phyloP scores from a whole-genome alignment of 1,140 invertebrate species.

The Trichomalopsis sarcophagae region DNA sequence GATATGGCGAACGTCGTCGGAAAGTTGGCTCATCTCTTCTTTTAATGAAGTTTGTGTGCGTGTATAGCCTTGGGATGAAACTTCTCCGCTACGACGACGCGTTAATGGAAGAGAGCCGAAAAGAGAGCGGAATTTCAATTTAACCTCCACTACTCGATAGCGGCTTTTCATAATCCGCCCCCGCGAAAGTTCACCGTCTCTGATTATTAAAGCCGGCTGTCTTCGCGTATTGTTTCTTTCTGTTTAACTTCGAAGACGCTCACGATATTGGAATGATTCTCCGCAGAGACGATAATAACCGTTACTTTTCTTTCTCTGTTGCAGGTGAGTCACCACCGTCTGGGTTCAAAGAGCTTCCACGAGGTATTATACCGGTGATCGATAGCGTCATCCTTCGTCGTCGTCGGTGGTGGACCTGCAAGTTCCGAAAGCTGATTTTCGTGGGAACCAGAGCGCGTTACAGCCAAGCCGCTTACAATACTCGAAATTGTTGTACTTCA shows the following conservation, averaged over 20 bases:
- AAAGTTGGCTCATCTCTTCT: background rate
- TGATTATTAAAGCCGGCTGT: background rate
- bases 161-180: background rate
- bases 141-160: background rate
- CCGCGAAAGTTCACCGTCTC: background rate
- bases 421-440: background rate
- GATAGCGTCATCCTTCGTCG: no score
- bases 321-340: background rate
- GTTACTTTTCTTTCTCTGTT: background rate
- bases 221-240: no score
- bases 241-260: no score
- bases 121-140: constrained; percentile 1
- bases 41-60: background rate
- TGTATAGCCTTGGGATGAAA: background rate
- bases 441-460: background rate
- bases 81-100: background rate
- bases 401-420: no score
- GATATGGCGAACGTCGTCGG: no score
- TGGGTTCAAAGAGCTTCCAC: no score
- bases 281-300: no score
- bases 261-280: no score
- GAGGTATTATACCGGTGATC: no score
- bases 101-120: constrained; percentile 24
- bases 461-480: background rate
- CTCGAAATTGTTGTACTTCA: background rate